Conservation (phyloP, 1,140 invertebrate genomes). For the Ladona fulva region DNA sequence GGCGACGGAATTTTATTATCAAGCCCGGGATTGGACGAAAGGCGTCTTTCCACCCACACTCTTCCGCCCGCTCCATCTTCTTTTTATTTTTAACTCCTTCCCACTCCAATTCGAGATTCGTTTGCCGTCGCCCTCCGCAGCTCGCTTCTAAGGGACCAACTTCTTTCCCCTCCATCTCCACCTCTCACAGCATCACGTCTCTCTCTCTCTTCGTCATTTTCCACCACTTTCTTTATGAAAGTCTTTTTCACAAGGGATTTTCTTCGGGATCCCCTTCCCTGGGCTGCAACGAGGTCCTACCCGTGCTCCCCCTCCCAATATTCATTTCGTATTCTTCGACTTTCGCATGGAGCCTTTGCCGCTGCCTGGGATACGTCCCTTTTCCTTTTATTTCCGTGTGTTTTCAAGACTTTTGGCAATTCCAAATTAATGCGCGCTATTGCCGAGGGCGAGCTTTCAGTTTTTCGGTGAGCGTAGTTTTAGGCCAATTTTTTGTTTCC, state of each 20-base stretch:
- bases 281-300: neutral
- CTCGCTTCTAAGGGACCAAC: neutral
- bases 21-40: slow-evolving; percentile 2
- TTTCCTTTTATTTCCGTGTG: too few species aligned
- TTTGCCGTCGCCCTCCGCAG: neutral
- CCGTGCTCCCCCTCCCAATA: neutral
- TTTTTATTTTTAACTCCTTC: neutral
- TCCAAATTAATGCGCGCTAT: too few species aligned
- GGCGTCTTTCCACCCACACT: neutral
- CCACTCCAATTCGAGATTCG: neutral
- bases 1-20: slow-evolving; percentile 2
- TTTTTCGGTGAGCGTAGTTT: too few species aligned
- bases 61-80: neutral
- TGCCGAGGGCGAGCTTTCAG: too few species aligned
- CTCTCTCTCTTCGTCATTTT: neutral
- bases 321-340: neutral
- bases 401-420: too few species aligned
- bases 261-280: neutral
- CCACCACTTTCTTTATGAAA: neutral
- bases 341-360: neutral
- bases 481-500: too few species aligned
- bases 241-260: neutral
- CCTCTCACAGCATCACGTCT: neutral
- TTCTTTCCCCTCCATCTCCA: neutral
- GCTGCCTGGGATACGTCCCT: too few species aligned